Percentiles rank a stretch among this genome's conserved stretches.
Evolutionary conservation across 2,797 vertebrate genomes (phyloP).

Genomic region (Zalophus californianus): DNA sequence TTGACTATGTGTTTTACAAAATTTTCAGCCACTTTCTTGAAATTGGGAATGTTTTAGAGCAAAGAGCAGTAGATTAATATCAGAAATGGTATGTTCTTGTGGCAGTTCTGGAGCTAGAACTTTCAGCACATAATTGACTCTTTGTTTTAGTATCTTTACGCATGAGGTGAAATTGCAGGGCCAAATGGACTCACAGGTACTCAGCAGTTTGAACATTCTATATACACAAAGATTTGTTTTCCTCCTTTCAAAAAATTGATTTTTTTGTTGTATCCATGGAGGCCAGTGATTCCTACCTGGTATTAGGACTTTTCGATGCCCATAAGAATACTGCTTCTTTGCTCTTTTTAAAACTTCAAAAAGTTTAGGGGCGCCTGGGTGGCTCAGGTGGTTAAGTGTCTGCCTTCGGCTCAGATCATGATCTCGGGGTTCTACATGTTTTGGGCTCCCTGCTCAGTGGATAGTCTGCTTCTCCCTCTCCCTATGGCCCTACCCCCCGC

Average conservation of each 20-base stretch:
- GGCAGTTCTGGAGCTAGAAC: background rate
- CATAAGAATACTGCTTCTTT: background rate
- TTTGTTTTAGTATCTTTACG: slow-evolving; percentile 6
- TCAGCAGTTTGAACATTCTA: background rate
- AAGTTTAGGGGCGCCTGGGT: too few relatives aligned
- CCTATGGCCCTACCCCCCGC: too few relatives aligned
- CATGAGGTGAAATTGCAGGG: background rate
- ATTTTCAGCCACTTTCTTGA: background rate
- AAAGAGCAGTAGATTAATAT: background rate
- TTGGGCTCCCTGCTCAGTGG: too few relatives aligned
- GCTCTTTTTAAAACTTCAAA: background rate
- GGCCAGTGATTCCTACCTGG: background rate
- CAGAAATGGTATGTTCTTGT: background rate
- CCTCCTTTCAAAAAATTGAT: background rate
- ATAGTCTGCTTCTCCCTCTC: too few relatives aligned
- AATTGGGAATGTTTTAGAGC: background rate
- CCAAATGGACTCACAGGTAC: background rate
- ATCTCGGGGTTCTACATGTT: too few relatives aligned
- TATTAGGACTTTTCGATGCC: background rate
- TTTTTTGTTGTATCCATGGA: background rate
- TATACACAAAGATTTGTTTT: background rate
- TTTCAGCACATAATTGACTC: background rate
- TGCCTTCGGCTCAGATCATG: too few relatives aligned
- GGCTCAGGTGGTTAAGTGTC: too few relatives aligned
- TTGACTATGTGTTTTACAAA: background rate